Evolutionary conservation across 1,140 invertebrate species (phyloP).

Genomic region (Palaemon carinicauda): DNA sequence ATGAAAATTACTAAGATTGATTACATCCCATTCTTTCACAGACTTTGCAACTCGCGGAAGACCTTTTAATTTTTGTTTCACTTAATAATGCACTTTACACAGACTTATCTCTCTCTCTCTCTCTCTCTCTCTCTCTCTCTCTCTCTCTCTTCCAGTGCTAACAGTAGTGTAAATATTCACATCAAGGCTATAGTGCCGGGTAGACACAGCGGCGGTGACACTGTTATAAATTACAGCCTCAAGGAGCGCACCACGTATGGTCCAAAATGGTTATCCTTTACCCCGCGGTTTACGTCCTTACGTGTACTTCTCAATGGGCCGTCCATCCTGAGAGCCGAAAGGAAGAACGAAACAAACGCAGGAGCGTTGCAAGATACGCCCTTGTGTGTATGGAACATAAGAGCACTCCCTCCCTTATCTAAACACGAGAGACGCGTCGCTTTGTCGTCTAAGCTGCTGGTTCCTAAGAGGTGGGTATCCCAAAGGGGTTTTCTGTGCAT

Average conservation of each 20-base stretch:
- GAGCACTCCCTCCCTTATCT: too few relatives aligned
- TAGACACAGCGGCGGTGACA: not conserved
- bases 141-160: slow-evolving; percentile 22
- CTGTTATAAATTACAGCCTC: slow-evolving; percentile 34
- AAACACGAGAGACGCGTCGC: too few relatives aligned
- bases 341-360: slow-evolving; percentile 23
- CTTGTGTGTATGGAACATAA: not conserved
- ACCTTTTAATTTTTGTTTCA: too few relatives aligned
- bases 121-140: not conserved
- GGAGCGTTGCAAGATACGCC: not conserved
- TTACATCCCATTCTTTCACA: too few relatives aligned
- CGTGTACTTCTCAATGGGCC: slow-evolving; percentile 19
- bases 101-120: not conserved
- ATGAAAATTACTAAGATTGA: too few relatives aligned
- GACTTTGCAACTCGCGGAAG: too few relatives aligned
- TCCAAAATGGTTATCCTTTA: not conserved
- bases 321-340: not conserved
- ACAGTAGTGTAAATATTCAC: slow-evolving; percentile 52
- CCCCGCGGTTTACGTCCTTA: slow-evolving; percentile 22
- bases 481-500: slow-evolving; percentile 7
- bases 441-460: not conserved
- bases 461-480: slow-evolving; percentile 39
- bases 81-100: not conserved
- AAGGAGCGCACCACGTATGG: slow-evolving; percentile 7
- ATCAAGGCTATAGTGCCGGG: slow-evolving; percentile 16